Base-by-base conservation (phyloP, 2,113 vertebrate species). In the Sporophila hypoxantha region DNA sequence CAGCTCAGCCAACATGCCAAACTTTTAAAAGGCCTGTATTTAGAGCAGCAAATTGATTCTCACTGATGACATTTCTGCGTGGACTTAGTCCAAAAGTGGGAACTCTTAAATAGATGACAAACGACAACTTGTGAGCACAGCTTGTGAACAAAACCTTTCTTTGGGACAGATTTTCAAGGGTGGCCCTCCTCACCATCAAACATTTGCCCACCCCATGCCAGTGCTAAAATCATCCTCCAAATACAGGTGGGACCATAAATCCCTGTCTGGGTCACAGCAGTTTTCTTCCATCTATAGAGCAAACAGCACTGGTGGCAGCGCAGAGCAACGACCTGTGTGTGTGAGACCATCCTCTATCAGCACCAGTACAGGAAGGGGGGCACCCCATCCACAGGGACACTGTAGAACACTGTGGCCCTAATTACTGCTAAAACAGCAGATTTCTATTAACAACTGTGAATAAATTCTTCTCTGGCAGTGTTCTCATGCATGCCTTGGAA, bases 1-100 rank as follows among this genome's bases (percentile, higher is more conserved):
- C 22, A 80, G 69, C 39, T 41, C 13, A 29, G 76, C 29, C 79
- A 62, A 61, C 85, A 80, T 32, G 73, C 82, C 64, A 79, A 74
- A 42, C 30, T 55, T 87, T 49, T 18, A 56, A 85, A 89, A 82
- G 64, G 79, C 36, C 21, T 47, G 36, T 55, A 82, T 76, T 76
- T 82, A 82, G 75, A 90, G 78, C 82, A 88, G 78, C 78, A 92
- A 82, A 92, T 73, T 88, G 79, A 89, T 92, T 87, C 88, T 76
- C 12, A 5, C 47, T 76, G 64, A 85, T 76, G 74, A 74, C 68
- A 90, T 22, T 87, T 76, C 93, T 85, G 34, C 0, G 0, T 42
- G 64, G 71, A 87, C 52, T 64, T 55, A 44, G 60, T 62, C 50
- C 71, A 76, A 69, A 89, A 85, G 34, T 8, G 22, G 21, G 39